Conservation (phyloP, 2,888 invertebrate genomes). For the Mylabris sibirica region DNA sequence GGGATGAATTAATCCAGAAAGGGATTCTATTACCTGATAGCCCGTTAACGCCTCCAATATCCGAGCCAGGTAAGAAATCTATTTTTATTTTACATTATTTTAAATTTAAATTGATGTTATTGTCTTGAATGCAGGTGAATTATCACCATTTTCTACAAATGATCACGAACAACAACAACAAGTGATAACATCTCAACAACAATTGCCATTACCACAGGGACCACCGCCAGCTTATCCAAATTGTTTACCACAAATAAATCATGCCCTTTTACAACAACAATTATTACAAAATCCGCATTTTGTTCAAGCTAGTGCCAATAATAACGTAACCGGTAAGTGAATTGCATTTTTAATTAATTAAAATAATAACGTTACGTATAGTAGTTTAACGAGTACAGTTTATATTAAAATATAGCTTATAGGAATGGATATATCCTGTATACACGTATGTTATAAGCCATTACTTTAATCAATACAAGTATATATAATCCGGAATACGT, state of each 20-base stretch:
- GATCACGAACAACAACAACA: conserved; percentile 43
- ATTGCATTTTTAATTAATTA: neutral
- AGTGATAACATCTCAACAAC: conserved; percentile 43
- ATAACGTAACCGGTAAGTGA: conserved; percentile 64
- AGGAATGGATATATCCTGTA: neutral
- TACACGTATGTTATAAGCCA: neutral
- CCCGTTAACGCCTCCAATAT: conserved; percentile 82
- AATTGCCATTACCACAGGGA: conserved; percentile 57
- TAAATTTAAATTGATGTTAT: conserved; percentile 26
- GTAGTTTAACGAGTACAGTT: neutral
- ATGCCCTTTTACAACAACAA: conserved; percentile 64
- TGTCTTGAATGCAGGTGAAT: conserved; percentile 62
- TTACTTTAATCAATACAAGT: neutral
- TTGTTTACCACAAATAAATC: conserved; percentile 55
- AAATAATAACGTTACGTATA: neutral
- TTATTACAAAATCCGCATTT: conserved; percentile 66
- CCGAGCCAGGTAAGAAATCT: conserved; percentile 76
- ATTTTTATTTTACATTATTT: conserved; percentile 10
- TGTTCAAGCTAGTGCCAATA: conserved; percentile 61
- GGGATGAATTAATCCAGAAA: conserved; percentile 96
- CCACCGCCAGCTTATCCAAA: conserved; percentile 58
- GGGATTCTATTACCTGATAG: conserved; percentile 92
- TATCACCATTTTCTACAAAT: conserved; percentile 56
- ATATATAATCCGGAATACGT: neutral
- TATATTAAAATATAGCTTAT: neutral